phyloP scores from a whole-genome alignment of 1,140 invertebrate genomes.

The Diorhabda elongata region DNA sequence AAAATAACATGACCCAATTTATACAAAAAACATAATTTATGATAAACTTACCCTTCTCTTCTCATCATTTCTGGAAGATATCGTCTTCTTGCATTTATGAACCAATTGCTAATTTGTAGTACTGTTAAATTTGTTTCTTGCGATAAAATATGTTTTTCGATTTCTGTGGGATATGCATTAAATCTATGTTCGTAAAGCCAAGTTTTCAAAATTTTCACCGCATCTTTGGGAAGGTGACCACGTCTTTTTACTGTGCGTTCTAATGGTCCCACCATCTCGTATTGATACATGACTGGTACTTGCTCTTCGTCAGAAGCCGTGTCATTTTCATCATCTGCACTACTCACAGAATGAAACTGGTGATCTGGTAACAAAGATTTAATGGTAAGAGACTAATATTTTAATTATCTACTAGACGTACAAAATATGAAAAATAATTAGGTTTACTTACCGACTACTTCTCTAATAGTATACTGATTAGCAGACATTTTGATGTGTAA shows the following conservation, averaged over 20 bases:
- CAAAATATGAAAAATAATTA: neutral
- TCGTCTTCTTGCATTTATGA: conserved; percentile 71
- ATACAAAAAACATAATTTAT: neutral
- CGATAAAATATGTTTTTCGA: conserved; percentile 82
- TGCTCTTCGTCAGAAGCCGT: conserved; percentile 41
- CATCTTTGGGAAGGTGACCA: conserved; percentile 89
- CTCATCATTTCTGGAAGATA: conserved; percentile 74
- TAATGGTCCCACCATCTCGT: conserved; percentile 26
- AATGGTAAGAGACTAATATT: too few relatives aligned
- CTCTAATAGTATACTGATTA: conserved; percentile 26
- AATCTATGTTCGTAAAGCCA: conserved; percentile 93
- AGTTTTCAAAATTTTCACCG: conserved; percentile 83
- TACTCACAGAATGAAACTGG: conserved; percentile 40
- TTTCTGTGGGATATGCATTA: conserved; percentile 92
- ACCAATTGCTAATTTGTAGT: conserved; percentile 84
- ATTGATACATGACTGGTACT: conserved; percentile 34
- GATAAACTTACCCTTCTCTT: conserved; percentile 56
- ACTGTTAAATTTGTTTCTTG: conserved; percentile 84
- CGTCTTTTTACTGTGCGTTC: conserved; percentile 61
- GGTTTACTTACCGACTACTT: conserved; percentile 18
- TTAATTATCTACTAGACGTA: neutral
- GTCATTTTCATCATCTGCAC: conserved; percentile 43
- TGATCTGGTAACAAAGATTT: conserved; percentile 21
- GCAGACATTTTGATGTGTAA: conserved; percentile 10
- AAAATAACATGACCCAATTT: conserved; percentile 9